Evolutionary conservation across 2,888 invertebrate species (phyloP), one percentile per base, ranked within the genome.

Genomic region (Imbricaverruca yamaguchii): DNA sequence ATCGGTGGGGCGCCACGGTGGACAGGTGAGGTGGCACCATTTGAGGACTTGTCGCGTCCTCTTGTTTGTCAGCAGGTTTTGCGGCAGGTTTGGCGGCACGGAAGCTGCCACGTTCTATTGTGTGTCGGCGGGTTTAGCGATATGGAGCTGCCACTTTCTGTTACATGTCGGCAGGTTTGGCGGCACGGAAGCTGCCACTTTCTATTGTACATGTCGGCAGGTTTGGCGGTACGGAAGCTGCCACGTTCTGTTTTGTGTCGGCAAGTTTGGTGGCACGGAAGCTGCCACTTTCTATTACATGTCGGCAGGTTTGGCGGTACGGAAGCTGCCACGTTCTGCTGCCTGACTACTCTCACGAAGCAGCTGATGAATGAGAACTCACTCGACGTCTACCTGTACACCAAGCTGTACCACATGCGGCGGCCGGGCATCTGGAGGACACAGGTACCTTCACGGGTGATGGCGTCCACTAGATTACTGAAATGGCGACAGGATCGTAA

Each of bases 21-120:
- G 39, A 39, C 39, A 39, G 39, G 39, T 39, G 39, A 39, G 39
- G 39, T 39, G 39, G 39, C 39, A 39, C 39, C 39, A 4, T 39
- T 39, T 39, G 39, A 39, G 39, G 39, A 4, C 39, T 39, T 13
- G 88, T 88, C 13, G 87, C 87, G 55, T 89, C 89, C 85, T 88
- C 89, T 85, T 88, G 39, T n/a, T n/a, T n/a, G n/a, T n/a, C n/a
- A n/a, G n/a, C n/a, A n/a, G n/a, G n/a, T n/a, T n/a, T n/a, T n/a
- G n/a, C 39, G 25, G 9, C 57, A 79, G 82, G 57, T 86, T 84
- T 85, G 89, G 89, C 13, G 88, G 88, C 15, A 86, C 86, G 7
- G 86, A 87, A 83, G 88, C 88, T 13, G 88, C 88, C 13, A 87
- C 87, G 55, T 89, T 89, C 85, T 88, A 89, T 85, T 88, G n/a